These are phyloP conservation scores for Alosa alosa DNA, from an alignment of 2,113 vertebrate genomes.

Conservation along the genomic window DNA sequence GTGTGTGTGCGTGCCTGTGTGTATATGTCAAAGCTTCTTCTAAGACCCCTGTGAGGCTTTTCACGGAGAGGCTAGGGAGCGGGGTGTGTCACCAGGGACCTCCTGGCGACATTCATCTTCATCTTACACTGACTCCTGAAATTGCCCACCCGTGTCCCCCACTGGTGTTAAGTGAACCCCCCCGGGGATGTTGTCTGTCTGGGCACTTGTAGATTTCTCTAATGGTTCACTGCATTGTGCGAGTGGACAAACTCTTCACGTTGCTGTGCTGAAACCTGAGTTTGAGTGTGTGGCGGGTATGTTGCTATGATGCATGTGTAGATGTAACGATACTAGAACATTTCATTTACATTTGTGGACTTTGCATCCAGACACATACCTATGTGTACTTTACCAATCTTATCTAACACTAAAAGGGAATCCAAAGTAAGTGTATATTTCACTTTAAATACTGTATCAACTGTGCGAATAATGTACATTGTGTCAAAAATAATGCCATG, in stretches of 20 bases:
- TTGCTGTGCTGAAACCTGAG: background rate
- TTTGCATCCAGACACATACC: background rate
- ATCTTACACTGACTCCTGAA: conserved; percentile 39
- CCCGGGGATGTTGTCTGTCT: background rate
- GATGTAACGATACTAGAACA: background rate
- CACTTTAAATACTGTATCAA: background rate
- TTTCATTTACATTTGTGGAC: background rate
- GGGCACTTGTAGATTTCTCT: background rate
- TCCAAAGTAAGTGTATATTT: background rate
- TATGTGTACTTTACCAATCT: background rate
- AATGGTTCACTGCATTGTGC: background rate
- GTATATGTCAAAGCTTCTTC: conserved; percentile 12
- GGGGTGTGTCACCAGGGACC: conserved; percentile 29
- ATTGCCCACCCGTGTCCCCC: conserved; percentile 12
- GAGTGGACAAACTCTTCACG: background rate
- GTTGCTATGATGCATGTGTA: background rate
- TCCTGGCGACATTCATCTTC: conserved; percentile 41
- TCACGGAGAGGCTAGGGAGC: conserved; percentile 12
- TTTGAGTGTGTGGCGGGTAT: background rate
- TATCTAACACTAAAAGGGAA: background rate
- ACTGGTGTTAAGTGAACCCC: background rate
- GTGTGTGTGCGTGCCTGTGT: conserved; percentile 6
- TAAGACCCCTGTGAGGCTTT: conserved; percentile 20
- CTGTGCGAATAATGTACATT: background rate
- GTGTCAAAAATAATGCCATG: background rate